These are phyloP conservation scores for Casuarius casuarius DNA, from an alignment of 2,113 vertebrate species.

Conservation along the genomic window DNA sequence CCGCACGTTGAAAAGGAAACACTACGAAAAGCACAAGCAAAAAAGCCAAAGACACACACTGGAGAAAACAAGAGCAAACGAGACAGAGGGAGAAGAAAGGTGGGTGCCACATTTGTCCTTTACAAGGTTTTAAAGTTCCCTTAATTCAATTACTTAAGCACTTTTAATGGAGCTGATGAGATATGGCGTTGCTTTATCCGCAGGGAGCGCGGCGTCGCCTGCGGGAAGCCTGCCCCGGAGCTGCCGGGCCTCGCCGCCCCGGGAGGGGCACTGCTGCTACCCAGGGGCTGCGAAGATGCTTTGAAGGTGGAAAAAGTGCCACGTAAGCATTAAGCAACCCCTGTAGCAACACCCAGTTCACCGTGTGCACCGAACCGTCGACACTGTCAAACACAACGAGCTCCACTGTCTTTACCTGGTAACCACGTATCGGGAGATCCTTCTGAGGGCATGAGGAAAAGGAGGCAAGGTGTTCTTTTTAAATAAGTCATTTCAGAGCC, in stretches of 20 bases:
- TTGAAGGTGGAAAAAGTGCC: constrained; percentile 46
- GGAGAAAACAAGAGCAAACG: neutral
- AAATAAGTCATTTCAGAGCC: neutral
- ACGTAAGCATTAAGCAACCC: neutral
- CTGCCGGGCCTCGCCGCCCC: neutral
- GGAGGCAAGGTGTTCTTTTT: constrained; percentile 30
- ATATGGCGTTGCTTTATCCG: constrained; percentile 25
- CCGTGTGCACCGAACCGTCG: neutral
- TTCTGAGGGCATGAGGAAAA: constrained; percentile 34
- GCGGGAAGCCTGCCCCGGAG: constrained; percentile 27
- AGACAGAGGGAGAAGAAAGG: neutral
- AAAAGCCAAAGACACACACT: neutral
- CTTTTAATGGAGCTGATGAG: constrained; percentile 58
- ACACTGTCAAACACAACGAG: neutral
- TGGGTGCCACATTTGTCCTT: neutral
- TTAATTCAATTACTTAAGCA: constrained; percentile 56
- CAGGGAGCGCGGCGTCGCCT: constrained; percentile 53
- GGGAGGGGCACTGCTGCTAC: neutral
- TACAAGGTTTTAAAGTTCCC: constrained; percentile 19
- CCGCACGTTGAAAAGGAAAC: neutral
- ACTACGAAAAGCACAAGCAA: neutral
- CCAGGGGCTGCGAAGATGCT: constrained; percentile 3
- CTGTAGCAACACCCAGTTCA: neutral
- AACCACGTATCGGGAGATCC: neutral
- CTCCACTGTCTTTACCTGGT: constrained; percentile 40